A percentile compares a stretch with the other conserved stretches of the same genome.
phyloP scores from a whole-genome alignment of 2,888 invertebrate genomes.

The Tubulanus polymorphus region DNA sequence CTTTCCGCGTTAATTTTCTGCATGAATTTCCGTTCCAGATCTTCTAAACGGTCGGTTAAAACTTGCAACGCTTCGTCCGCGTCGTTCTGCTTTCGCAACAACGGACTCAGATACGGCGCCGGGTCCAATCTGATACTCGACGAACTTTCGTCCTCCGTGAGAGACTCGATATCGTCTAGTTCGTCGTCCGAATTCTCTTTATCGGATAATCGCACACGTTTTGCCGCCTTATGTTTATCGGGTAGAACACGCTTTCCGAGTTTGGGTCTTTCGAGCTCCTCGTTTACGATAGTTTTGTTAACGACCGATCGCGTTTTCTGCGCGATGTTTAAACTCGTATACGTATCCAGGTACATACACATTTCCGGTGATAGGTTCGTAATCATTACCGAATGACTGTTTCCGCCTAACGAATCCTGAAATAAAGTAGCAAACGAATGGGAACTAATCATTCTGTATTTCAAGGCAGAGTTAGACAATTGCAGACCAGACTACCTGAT shows the following conservation, averaged over 20 bases:
- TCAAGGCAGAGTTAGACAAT: not conserved
- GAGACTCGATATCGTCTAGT: no score
- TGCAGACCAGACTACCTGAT: no score
- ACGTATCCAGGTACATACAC: conserved; percentile 42
- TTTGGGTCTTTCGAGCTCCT: not conserved
- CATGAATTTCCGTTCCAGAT: conserved; percentile 28
- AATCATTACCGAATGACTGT: conserved; percentile 42
- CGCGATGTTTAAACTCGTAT: conserved; percentile 48
- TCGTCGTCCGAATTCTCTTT: no score
- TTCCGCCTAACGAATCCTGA: conserved; percentile 46
- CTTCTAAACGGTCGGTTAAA: conserved; percentile 27
- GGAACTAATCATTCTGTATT: not conserved
- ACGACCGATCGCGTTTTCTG: conserved; percentile 47
- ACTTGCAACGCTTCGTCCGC: conserved; percentile 30
- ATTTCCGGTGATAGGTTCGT: conserved; percentile 46
- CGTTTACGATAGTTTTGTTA: conserved; percentile 24
- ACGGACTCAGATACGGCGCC: conserved; percentile 27
- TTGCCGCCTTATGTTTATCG: no score
- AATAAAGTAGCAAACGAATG: conserved; percentile 12
- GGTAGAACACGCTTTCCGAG: not conserved
- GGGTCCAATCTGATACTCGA: no score
- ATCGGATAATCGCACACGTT: no score
- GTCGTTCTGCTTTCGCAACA: conserved; percentile 28
- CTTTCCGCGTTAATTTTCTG: conserved; percentile 14
- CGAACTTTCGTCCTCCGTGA: no score